These are phyloP conservation scores for Belgica antarctica DNA, from an alignment of 2,888 invertebrate genomes.

Conservation along the genomic window DNA sequence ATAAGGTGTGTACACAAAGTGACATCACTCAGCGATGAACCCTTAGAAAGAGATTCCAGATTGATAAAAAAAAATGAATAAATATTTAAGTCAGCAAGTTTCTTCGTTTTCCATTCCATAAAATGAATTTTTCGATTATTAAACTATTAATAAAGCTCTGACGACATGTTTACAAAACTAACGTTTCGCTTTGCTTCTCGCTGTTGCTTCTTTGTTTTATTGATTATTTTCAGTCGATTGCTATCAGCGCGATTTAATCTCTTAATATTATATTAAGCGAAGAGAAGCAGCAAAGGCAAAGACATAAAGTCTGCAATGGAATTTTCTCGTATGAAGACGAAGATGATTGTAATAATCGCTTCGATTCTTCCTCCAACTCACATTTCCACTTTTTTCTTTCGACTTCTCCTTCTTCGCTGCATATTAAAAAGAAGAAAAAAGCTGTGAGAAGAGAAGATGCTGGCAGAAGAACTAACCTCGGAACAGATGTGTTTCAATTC, in stretches of 20 bases:
- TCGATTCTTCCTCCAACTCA: neutral
- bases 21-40: no score
- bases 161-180: slow-evolving; percentile 11
- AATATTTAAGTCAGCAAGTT: no score
- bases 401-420: slow-evolving; percentile 25
- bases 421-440: slow-evolving; percentile 37
- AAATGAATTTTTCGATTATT: no score
- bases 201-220: no score
- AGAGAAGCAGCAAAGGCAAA: neutral
- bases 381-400: slow-evolving; percentile 9
- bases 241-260: slow-evolving; percentile 17
- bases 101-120: no score
- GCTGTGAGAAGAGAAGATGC: slow-evolving; percentile 11
- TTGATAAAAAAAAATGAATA: no score
- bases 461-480: neutral
- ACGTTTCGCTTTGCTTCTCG: no score
- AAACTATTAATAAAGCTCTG: neutral
- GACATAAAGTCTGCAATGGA: slow-evolving; percentile 40
- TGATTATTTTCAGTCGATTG: slow-evolving; percentile 1
- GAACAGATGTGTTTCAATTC: slow-evolving; percentile 39
- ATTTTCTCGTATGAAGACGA: slow-evolving; percentile 19
- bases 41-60: no score
- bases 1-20: no score
- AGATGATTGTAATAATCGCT: neutral
- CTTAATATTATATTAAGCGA: slow-evolving; percentile 16